Percentiles rank a stretch among this genome's conserved stretches.
These are phyloP conservation scores for Drosophila willistoni DNA, from an alignment of 1,140 invertebrate genomes.

Conservation along the genomic window DNA sequence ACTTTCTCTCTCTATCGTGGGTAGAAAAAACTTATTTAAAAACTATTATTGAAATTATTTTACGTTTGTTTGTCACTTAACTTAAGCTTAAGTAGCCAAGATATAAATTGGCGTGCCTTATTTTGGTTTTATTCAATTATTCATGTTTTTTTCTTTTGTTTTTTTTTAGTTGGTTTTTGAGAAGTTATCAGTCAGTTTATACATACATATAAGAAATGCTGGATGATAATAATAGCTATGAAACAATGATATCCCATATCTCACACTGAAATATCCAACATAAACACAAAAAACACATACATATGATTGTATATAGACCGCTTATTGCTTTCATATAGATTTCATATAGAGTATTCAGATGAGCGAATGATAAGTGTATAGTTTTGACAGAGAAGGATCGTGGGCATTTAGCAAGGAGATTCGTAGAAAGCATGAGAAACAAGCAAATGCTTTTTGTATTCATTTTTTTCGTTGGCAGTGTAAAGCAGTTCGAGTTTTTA, in stretches of 20 bases:
- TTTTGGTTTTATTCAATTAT: conserved; percentile 40
- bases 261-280: conserved; percentile 2
- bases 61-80: conserved; percentile 48
- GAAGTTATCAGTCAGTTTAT: conserved; percentile 57
- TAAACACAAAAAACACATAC: conserved; percentile 15
- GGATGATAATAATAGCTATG: not conserved
- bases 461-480: not conserved
- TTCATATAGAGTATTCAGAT: not conserved
- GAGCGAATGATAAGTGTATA: not conserved
- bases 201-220: conserved; percentile 13
- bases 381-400: not conserved
- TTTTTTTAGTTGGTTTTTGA: conserved; percentile 31
- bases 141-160: conserved; percentile 35
- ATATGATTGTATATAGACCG: conserved; percentile 40
- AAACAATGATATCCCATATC: not conserved
- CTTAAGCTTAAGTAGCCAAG: conserved; percentile 26
- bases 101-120: conserved; percentile 21
- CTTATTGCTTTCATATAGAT: conserved; percentile 12
- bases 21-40: conserved; percentile 79
- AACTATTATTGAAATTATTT: conserved; percentile 78
- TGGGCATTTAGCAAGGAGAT: not conserved
- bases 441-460: not conserved
- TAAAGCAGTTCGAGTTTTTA: not conserved
- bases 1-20: conserved; percentile 14
- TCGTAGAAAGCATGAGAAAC: too few relatives aligned